Conservation (phyloP, 2,797 vertebrate species). For the Merluccius polli region DNA sequence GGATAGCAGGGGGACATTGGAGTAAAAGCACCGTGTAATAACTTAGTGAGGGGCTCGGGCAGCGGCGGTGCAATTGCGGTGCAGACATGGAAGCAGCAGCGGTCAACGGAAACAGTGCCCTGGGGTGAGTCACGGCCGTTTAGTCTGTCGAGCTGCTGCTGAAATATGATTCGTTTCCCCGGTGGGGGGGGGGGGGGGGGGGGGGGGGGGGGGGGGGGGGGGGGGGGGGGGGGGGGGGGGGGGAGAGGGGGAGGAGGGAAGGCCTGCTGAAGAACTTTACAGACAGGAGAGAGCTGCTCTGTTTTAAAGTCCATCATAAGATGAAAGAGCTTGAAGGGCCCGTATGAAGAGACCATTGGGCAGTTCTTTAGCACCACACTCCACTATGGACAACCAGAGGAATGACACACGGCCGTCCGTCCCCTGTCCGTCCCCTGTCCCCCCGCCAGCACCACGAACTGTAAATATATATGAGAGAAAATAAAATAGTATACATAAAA, state of each 20-base stretch:
- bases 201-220: too few species aligned
- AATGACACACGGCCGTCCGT: too few species aligned
- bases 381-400: too few species aligned
- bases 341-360: not conserved
- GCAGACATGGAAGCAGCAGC: not conserved
- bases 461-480: not conserved
- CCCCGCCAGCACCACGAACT: too few species aligned
- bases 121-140: not conserved
- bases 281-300: not conserved
- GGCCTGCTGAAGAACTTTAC: too few species aligned
- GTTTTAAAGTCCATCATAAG: not conserved
- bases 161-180: not conserved
- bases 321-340: not conserved
- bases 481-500: conserved; percentile 45
- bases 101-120: not conserved
- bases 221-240: too few species aligned
- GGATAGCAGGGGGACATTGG: not conserved
- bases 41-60: too few species aligned
- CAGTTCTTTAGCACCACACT: too few species aligned
- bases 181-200: too few species aligned
- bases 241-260: too few species aligned
- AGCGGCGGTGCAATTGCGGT: too few species aligned
- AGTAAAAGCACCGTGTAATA: not conserved
- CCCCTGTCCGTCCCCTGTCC: too few species aligned
- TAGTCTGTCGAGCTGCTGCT: not conserved